phyloP scores from a whole-genome alignment of 1,140 invertebrate genomes.

The Drosophila varians region DNA sequence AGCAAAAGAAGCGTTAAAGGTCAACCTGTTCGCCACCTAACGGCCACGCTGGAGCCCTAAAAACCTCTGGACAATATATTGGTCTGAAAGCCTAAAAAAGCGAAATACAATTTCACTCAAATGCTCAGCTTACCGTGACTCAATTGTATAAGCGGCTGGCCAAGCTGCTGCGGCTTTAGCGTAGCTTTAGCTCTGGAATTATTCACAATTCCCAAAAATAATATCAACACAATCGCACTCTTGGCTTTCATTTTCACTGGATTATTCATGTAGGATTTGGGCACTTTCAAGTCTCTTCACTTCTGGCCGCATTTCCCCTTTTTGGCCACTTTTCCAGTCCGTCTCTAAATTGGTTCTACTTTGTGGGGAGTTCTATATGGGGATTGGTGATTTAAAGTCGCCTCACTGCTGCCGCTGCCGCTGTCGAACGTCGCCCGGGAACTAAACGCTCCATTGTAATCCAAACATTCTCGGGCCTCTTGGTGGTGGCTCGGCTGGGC shows the following conservation, averaged over 20 bases:
- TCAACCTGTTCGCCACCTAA: slow-evolving; percentile 45
- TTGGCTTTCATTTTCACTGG: slow-evolving; percentile 61
- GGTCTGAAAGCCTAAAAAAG: background rate
- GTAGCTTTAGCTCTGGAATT: slow-evolving; percentile 18
- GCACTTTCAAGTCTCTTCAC: slow-evolving; percentile 21
- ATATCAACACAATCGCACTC: slow-evolving; percentile 19
- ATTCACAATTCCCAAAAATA: slow-evolving; percentile 42
- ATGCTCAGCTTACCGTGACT: slow-evolving; percentile 82
- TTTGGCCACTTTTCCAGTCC: background rate
- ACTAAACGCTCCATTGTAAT: slow-evolving; percentile 68
- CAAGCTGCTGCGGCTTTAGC: slow-evolving; percentile 42
- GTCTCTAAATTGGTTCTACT: background rate
- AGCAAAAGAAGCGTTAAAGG: slow-evolving; percentile 56
- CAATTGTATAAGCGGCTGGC: slow-evolving; percentile 80
- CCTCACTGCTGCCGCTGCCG: slow-evolving; percentile 47
- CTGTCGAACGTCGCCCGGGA: slow-evolving; percentile 64
- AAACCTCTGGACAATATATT: slow-evolving; percentile 3
- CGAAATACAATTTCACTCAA: slow-evolving; percentile 54
- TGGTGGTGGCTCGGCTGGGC: slow-evolving; percentile 36
- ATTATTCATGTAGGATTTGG: slow-evolving; percentile 28
- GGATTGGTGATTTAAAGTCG: slow-evolving; percentile 3
- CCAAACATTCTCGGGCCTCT: slow-evolving; percentile 48
- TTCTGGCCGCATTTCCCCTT: slow-evolving; percentile 29
- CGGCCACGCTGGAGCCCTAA: slow-evolving; percentile 21
- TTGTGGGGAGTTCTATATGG: background rate